Evolutionary conservation across 2,888 invertebrate species (phyloP), one percentile per base, ranked within the genome.

Genomic region (Leucophenga montana): DNA sequence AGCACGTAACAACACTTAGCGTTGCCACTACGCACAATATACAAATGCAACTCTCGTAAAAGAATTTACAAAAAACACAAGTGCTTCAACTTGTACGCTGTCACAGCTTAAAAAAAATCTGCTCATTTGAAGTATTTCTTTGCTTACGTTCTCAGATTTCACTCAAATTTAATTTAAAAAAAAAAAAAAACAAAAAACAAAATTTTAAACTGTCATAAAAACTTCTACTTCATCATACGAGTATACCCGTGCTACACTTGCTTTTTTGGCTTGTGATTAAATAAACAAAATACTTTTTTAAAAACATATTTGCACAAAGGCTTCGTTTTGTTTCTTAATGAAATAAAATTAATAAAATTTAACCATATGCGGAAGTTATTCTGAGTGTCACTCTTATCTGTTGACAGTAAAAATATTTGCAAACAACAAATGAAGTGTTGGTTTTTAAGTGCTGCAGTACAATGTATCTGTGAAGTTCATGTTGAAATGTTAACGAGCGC

Each of bases 71-170:
- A 18, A 67, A 66, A 66, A 66, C 33, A 70, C 66, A 73, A 80
- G 73, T 82, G 78, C 82, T 81, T 80, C 76, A 69, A 77, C 77
- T 56, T 56, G 56, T 56, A 20, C 74, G 76, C 59, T 76, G 76
- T 71, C 76, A n/a, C n/a, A 73, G 71, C 71, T 75, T 70, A 61
- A 75, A 69, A 68, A 67, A 33, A 65, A 56, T 31, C 16, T 57
- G 56, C 56, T 18, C 57, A 31, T 69, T 64, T 57, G 22, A 61
- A 39, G 39, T 11, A 39, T 39, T 59, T 59, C 5, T 59, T 16
- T 33, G 31, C 9, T 54, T 54, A 11, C 9, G 56, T 20, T 39
- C 39, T 61, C 39, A 18, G 44, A 61, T 61, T 61, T 39, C 61
- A 61, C n/a, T 61, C 18, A 20, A 27, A 27, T 14, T 22, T 57